Evolutionary conservation across 2,113 vertebrate species (phyloP).

Genomic region (Perca schrenkii): DNA sequence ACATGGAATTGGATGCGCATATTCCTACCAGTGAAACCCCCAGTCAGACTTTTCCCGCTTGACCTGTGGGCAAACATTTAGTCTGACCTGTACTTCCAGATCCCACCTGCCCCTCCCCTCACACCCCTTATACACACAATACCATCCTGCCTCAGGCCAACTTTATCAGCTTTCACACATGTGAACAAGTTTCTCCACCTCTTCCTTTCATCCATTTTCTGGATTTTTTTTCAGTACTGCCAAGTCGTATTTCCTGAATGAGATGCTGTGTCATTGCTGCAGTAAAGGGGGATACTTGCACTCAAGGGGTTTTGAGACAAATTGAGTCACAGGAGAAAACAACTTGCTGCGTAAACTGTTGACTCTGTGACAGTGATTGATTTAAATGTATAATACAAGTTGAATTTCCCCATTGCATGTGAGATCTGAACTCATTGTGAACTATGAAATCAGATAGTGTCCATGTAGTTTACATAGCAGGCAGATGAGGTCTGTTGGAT

Average conservation of each 20-base stretch:
- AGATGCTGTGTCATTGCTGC: not conserved
- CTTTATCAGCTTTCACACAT: not conserved
- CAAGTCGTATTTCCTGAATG: not conserved
- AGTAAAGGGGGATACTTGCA: not conserved
- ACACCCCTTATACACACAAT: not conserved
- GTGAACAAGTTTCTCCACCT: not conserved
- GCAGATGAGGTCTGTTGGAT: not conserved
- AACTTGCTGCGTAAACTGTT: not conserved
- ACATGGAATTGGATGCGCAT: not conserved
- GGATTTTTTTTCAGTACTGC: not conserved
- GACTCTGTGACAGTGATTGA: not conserved
- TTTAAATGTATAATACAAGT: no score
- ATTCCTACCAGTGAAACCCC: not conserved
- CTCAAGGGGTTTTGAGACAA: not conserved
- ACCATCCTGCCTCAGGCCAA: not conserved
- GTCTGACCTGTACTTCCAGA: not conserved
- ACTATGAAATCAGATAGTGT: not conserved
- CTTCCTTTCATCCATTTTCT: not conserved
- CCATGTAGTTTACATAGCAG: not conserved
- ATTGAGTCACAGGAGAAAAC: not conserved
- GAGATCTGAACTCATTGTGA: not conserved
- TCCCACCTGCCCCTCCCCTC: not conserved
- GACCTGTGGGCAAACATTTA: slow-evolving; percentile 14
- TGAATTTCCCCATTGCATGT: not conserved
- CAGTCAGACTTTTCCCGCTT: slow-evolving; percentile 37